Conservation (phyloP, 2,797 vertebrate genomes). For the Pseudochirops corinnae region DNA sequence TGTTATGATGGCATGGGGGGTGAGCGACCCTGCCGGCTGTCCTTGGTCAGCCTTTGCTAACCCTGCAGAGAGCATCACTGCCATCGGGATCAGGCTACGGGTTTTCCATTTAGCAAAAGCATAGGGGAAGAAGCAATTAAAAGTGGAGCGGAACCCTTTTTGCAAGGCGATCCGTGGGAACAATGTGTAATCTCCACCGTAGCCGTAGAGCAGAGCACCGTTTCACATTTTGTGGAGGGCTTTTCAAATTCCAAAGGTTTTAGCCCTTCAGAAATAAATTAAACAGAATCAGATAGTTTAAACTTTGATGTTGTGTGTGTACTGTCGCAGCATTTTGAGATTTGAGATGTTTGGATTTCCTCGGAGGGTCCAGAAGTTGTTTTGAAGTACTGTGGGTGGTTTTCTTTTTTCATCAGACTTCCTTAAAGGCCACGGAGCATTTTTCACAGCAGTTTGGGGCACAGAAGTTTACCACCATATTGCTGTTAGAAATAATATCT, state of each 20-base stretch:
- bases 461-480: slow-evolving; percentile 4
- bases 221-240: background rate
- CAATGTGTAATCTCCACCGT: background rate
- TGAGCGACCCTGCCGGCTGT: background rate
- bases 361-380: background rate
- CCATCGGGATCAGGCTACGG: background rate
- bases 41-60: background rate
- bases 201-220: background rate
- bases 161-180: background rate
- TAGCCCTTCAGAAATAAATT: background rate
- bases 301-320: background rate
- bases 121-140: background rate
- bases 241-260: background rate
- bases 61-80: background rate
- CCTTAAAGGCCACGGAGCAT: slow-evolving; percentile 5
- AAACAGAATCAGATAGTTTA: background rate
- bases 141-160: background rate
- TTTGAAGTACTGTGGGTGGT: background rate
- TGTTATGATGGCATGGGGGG: background rate
- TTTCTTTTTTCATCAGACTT: background rate
- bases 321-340: background rate
- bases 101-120: background rate
- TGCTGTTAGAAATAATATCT: slow-evolving; percentile 11
- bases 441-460: slow-evolving; percentile 14
- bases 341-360: slow-evolving; percentile 1